Evolutionary conservation across 2,113 vertebrate species (phyloP).

Genomic region (Cyprinodon tularosa): DNA sequence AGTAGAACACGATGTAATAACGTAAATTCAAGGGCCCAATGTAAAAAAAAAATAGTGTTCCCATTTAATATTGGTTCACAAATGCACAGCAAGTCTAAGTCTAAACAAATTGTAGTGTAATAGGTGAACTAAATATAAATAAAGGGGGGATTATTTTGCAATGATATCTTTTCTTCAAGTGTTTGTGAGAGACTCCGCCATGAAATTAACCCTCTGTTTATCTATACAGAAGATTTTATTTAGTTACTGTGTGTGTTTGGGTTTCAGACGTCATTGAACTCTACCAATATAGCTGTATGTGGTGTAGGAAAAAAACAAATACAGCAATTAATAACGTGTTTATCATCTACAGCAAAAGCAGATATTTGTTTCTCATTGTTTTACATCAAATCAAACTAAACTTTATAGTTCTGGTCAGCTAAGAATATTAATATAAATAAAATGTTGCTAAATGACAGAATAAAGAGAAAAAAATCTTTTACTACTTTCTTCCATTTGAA

Average conservation of each 20-base stretch:
- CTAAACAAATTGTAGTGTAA: too few relatives aligned
- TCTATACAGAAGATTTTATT: not conserved
- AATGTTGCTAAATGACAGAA: too few relatives aligned
- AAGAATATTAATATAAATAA: not conserved
- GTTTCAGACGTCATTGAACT: not conserved
- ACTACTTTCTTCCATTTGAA: too few relatives aligned
- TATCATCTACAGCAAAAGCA: not conserved
- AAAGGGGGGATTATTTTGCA: conserved; percentile 22
- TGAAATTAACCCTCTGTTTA: conserved; percentile 42
- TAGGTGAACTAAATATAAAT: conserved; percentile 16
- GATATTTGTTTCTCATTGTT: too few relatives aligned
- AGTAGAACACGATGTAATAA: too few relatives aligned
- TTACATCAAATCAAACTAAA: too few relatives aligned
- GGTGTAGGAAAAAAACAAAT: not conserved
- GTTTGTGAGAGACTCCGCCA: conserved; percentile 38
- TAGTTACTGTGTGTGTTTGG: conserved; percentile 1
- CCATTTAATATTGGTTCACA: too few relatives aligned
- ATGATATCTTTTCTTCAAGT: not conserved
- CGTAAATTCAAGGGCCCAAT: too few relatives aligned
- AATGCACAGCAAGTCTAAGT: too few relatives aligned
- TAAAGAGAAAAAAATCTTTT: too few relatives aligned
- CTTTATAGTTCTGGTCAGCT: not conserved
- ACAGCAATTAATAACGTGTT: not conserved
- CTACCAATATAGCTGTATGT: not conserved
- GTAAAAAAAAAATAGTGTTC: too few relatives aligned